These are phyloP conservation scores for Trachurus trachurus DNA, from an alignment of 2,797 vertebrate species.

Conservation along the genomic window DNA sequence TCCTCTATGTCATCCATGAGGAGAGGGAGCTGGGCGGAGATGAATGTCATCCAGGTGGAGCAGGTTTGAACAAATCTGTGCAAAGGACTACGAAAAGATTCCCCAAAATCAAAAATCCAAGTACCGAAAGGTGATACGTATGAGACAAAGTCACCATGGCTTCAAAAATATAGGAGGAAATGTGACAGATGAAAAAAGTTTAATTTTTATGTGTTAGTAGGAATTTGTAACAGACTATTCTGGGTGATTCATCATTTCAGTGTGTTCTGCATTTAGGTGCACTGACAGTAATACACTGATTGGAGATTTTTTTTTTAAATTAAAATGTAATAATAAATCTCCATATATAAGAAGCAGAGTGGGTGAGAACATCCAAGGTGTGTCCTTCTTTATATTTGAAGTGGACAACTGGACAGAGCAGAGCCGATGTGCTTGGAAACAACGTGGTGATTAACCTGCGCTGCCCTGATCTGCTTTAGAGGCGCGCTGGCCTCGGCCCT, in stretches of 20 bases:
- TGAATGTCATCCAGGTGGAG: not conserved
- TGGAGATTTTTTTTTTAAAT: not conserved
- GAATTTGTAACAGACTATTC: not conserved
- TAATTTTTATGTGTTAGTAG: not conserved
- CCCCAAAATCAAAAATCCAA: not conserved
- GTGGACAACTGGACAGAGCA: rapidly evolving
- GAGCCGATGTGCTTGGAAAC: conserved; percentile 26
- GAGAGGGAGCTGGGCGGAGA: not conserved
- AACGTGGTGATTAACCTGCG: conserved; percentile 21
- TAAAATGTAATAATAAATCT: not conserved
- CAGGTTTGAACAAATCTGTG: not conserved
- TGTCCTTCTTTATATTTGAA: not conserved
- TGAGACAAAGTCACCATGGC: too few relatives aligned
- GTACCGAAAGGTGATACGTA: too few relatives aligned
- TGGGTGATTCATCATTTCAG: not conserved
- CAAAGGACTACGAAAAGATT: not conserved
- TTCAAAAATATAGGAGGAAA: conserved; percentile 2
- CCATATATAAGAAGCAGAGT: not conserved
- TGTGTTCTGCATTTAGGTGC: not conserved
- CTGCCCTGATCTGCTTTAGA: conserved; percentile 21
- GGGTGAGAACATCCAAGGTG: not conserved
- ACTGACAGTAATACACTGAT: not conserved
- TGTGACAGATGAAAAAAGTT: not conserved
- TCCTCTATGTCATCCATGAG: not conserved
- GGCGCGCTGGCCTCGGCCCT: not conserved